Evolutionary conservation across 2,888 invertebrate genomes (phyloP), one percentile per base, ranked within the genome.

Genomic region (Rhamnusium bicolor): DNA sequence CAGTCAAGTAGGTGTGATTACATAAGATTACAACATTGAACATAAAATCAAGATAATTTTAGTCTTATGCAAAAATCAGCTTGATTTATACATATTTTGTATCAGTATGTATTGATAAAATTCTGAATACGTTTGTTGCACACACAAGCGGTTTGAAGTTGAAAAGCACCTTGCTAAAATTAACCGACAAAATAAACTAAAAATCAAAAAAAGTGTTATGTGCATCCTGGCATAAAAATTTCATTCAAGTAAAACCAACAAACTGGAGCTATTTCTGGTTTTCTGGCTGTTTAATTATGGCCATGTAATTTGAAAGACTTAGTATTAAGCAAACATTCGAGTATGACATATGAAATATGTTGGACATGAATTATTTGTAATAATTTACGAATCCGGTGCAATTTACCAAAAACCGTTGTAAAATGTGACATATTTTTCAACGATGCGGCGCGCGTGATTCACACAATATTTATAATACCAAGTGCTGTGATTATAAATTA

Each of bases 361-460:
- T 12, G 12, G 24, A 12, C 53, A 51, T 63, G 62, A 70, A 62
- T 63, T 70, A 70, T 62, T 21, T 24, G 51, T 49, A 32, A 63
- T 70, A 62, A 60, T 70, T 51, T 40, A 54, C 40, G 12, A 70
- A 16, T 63, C 61, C 70, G 62, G 61, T 62, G 62, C 54, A 29
- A 53, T 63, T 63, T 46, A 24, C 63, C 29, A 29, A 8, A 69
- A 73, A 73, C 70, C 67, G 72, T 61, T 66, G 71, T 69, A 71
- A 72, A 77, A 77, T 68, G 69, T 70, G 73, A 68, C 72, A 61
- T 63, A 76, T 78, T 78, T 78, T 78, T 78, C 78, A 73, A 46
- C 74, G 46, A n/a, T n/a, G n/a, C n/a, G n/a, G n/a, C n/a, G n/a
- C n/a, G 16, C 56, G 27, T 67, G 67, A 67, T 56, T 67, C 67